phyloP scores from a whole-genome alignment of 2,113 vertebrate genomes.

The Dascyllus trimaculatus region DNA sequence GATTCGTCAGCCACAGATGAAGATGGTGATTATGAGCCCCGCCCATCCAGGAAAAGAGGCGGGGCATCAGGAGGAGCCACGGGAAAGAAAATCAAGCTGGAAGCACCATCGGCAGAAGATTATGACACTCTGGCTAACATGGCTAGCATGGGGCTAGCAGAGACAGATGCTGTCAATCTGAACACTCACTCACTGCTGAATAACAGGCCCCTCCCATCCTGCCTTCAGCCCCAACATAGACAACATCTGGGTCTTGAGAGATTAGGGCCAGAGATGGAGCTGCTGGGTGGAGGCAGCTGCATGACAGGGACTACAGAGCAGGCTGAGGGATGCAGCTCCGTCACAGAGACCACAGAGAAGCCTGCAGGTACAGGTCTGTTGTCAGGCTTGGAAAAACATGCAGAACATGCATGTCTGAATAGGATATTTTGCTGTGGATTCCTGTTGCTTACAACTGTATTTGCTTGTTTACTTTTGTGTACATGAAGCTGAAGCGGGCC shows the following conservation, averaged over 20 bases:
- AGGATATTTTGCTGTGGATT: too few relatives aligned
- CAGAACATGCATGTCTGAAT: too few relatives aligned
- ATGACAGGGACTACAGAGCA: constrained; percentile 14
- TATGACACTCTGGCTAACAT: constrained; percentile 85
- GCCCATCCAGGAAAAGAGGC: constrained; percentile 80
- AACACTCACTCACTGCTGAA: constrained; percentile 2
- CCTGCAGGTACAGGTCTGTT: constrained; percentile 1
- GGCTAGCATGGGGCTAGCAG: constrained; percentile 76
- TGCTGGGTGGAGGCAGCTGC: constrained; percentile 31
- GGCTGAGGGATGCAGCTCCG: background rate
- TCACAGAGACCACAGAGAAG: constrained; percentile 22
- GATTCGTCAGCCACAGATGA: constrained; percentile 92
- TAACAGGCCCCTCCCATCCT: constrained; percentile 76
- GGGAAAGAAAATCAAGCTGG: constrained; percentile 92
- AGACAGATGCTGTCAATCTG: constrained; percentile 61
- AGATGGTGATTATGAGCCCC: constrained; percentile 89
- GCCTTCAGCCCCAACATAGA: constrained; percentile 75
- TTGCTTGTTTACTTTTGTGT: background rate
- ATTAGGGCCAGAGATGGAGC: constrained; percentile 16
- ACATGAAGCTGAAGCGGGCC: background rate
- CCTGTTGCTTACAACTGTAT: background rate
- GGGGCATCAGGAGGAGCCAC: constrained; percentile 51
- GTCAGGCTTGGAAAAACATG: too few relatives aligned
- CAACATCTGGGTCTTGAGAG: constrained; percentile 4
- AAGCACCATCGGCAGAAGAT: constrained; percentile 85